Percentiles rank a stretch among this genome's conserved stretches.
These are phyloP conservation scores for Drosophila dunni DNA, from an alignment of 1,140 invertebrate genomes.

Conservation along the genomic window DNA sequence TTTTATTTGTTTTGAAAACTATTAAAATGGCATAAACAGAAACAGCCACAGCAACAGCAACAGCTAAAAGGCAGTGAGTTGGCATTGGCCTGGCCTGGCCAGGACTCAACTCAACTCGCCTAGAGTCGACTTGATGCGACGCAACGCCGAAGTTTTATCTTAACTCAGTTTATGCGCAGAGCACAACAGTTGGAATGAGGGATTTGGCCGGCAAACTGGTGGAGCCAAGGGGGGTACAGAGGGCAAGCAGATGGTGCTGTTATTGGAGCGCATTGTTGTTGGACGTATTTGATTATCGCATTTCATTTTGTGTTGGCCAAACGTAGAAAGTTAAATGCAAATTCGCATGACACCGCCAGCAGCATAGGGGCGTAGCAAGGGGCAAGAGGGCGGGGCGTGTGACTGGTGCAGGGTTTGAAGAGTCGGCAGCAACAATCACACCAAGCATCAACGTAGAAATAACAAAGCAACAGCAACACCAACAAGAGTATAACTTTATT, in stretches of 20 bases:
- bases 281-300: conserved; percentile 80
- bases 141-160: conserved; percentile 78
- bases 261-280: conserved; percentile 75
- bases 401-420: not conserved
- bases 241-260: conserved; percentile 25
- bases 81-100: conserved; percentile 23
- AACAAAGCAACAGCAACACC: conserved; percentile 54
- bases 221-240: not conserved
- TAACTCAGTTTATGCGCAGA: conserved; percentile 29
- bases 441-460: conserved; percentile 73
- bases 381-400: not conserved
- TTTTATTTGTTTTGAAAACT: conserved; percentile 80
- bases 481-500: conserved; percentile 60
- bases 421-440: conserved; percentile 69
- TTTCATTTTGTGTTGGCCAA: conserved; percentile 79
- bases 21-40: conserved; percentile 81
- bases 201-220: not conserved
- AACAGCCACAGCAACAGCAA: conserved; percentile 55
- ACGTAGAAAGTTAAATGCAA: conserved; percentile 81
- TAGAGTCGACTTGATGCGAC: conserved; percentile 11
- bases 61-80: conserved; percentile 33
- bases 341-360: conserved; percentile 76
- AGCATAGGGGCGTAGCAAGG: conserved; percentile 16
- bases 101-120: not conserved
- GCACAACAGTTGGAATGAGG: not conserved